These are phyloP conservation scores for Pavo muticus DNA, from an alignment of 2,113 vertebrate genomes.

Conservation along the genomic window DNA sequence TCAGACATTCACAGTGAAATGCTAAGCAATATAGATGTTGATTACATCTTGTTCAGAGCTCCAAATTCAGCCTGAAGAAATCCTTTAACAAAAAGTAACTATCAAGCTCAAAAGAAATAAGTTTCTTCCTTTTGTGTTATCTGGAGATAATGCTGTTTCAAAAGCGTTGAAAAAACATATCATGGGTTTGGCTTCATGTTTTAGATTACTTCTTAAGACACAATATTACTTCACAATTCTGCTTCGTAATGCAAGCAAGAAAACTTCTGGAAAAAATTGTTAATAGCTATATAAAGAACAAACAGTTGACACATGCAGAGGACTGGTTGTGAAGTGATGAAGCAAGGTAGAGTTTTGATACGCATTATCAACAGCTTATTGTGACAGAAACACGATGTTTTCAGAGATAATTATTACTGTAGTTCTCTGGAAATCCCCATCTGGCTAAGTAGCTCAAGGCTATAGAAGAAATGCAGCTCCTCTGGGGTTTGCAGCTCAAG, in stretches of 20 bases:
- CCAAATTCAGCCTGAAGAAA: slow-evolving; percentile 21
- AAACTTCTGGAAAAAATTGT: not conserved
- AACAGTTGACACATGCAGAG: not conserved
- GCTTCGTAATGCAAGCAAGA: not conserved
- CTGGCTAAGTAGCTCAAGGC: not conserved
- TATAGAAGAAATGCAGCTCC: not conserved
- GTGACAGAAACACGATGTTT: not conserved
- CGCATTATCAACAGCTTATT: not conserved
- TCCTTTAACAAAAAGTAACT: not conserved
- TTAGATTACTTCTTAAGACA: not conserved
- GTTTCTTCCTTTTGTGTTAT: not conserved
- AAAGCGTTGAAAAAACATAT: not conserved
- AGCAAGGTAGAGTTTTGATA: not conserved
- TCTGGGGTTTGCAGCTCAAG: not conserved
- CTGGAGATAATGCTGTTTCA: not conserved
- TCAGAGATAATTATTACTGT: not conserved
- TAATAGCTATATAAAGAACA: not conserved
- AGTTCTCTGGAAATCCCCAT: not conserved
- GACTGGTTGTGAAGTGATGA: not conserved
- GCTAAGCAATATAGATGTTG: not conserved
- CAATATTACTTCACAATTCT: not conserved
- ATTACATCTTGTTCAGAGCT: not conserved
- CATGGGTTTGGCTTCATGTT: not conserved
- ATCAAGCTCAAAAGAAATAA: not conserved
- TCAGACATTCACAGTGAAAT: not conserved